A percentile compares a stretch with the other conserved stretches of the same genome.
Conservation (phyloP, 2,797 vertebrate species). For the Lithobates sylvaticus region DNA sequence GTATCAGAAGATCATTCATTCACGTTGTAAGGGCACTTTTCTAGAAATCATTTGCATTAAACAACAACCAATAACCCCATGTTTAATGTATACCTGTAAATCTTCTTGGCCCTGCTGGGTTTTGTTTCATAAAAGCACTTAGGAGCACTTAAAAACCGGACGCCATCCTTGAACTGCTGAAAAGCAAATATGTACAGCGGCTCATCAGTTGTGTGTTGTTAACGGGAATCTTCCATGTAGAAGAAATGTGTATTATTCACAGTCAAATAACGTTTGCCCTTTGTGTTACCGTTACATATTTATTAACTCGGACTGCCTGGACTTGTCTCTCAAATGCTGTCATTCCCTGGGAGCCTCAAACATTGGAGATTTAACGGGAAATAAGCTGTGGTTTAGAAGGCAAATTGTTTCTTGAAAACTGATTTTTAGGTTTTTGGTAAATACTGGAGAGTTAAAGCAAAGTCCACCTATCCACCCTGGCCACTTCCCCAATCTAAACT, state of each 20-base stretch:
- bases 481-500: too few species aligned
- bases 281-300: slow-evolving; percentile 9
- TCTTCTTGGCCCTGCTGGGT: slow-evolving; percentile 6
- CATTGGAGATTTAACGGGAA: not conserved
- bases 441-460: too few species aligned
- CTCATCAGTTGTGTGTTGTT: slow-evolving; percentile 39
- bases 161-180: not conserved
- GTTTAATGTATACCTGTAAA: slow-evolving; percentile 50
- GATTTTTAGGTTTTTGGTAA: too few species aligned
- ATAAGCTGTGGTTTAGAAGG: too few species aligned
- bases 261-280: slow-evolving; percentile 1
- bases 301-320: slow-evolving; percentile 19
- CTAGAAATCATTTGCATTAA: slow-evolving; percentile 56
- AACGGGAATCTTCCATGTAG: slow-evolving; percentile 12
- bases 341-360: slow-evolving; percentile 7
- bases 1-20: slow-evolving; percentile 50
- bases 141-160: slow-evolving; percentile 37
- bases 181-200: slow-evolving; percentile 14
- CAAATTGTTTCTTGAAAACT: too few species aligned
- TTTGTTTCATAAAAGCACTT: slow-evolving; percentile 43
- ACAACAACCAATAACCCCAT: slow-evolving; percentile 29
- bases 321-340: slow-evolving; percentile 10
- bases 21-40: slow-evolving; percentile 15
- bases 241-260: slow-evolving; percentile 15
- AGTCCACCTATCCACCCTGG: too few species aligned